Conservation (phyloP, 2,888 invertebrate species). For the Drosophila phalerata region DNA sequence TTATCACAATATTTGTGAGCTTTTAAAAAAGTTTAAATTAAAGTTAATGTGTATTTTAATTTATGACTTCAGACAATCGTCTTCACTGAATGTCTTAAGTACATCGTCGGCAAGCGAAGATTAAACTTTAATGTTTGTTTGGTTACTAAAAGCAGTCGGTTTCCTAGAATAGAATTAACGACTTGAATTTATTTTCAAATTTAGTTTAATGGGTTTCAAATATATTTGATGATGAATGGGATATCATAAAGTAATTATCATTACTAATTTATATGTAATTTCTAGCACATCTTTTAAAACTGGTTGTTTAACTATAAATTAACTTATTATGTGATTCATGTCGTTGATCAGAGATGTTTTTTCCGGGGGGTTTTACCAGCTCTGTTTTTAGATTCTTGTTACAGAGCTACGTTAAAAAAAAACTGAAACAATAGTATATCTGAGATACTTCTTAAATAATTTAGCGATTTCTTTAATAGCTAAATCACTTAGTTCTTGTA, state of each 20-base stretch:
- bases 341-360: not conserved
- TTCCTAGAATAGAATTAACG: not conserved
- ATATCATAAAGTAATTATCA: not conserved
- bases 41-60: not conserved
- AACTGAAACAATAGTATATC: no score
- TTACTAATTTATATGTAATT: slow-evolving; percentile 7
- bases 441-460: no score
- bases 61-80: not conserved
- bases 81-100: not conserved
- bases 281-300: slow-evolving; percentile 7
- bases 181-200: not conserved
- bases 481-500: no score
- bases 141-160: not conserved
- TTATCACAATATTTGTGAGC: not conserved
- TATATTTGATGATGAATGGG: not conserved
- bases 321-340: not conserved
- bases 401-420: no score
- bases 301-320: slow-evolving; percentile 17
- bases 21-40: not conserved
- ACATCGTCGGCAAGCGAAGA: not conserved
- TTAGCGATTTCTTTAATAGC: no score
- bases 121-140: not conserved
- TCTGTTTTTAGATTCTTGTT: not conserved
- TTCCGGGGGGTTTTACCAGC: not conserved
- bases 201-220: not conserved